Conservation (phyloP, 2,113 vertebrate species). For the Callorhinus ursinus region DNA sequence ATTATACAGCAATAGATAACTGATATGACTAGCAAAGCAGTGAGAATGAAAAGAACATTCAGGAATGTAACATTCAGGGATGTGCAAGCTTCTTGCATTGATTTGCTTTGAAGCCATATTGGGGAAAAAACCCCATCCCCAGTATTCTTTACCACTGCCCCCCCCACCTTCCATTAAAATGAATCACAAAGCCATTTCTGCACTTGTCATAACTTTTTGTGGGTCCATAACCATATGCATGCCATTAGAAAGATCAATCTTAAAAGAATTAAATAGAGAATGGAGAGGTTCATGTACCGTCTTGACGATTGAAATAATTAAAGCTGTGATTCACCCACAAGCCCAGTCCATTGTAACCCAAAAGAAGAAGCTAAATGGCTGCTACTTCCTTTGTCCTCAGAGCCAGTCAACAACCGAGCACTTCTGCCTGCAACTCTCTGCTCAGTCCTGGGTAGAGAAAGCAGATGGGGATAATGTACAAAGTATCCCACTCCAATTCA, state of each 20-base stretch:
- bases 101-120: neutral
- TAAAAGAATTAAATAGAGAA: neutral
- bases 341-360: neutral
- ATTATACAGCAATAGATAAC: neutral
- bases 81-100: neutral
- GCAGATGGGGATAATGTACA: neutral
- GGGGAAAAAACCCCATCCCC: neutral
- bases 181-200: neutral
- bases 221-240: neutral
- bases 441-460: neutral
- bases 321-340: neutral
- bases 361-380: neutral
- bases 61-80: neutral
- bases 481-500: neutral
- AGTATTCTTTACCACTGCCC: neutral
- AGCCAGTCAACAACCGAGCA: fast-evolving
- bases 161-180: neutral
- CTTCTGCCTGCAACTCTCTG: neutral
- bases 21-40: neutral
- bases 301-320: neutral
- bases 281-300: neutral
- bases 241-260: neutral
- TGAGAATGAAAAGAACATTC: neutral
- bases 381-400: neutral
- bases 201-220: neutral